Percentiles rank a stretch among this genome's conserved stretches.
phyloP scores from a whole-genome alignment of 2,888 invertebrate species.

The Yponomeuta sedellus region DNA sequence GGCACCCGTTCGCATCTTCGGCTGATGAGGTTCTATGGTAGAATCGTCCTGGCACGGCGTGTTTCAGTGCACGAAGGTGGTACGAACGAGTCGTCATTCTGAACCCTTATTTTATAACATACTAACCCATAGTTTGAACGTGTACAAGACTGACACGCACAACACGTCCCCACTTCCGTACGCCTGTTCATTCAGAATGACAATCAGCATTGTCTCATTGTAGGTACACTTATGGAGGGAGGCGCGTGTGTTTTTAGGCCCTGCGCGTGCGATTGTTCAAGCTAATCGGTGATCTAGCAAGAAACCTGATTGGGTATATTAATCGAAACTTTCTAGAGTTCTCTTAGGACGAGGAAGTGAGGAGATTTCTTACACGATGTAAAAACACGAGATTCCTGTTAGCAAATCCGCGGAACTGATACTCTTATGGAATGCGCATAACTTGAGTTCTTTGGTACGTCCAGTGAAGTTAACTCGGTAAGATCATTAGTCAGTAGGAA shows the following conservation, averaged over 20 bases:
- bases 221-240: constrained; percentile 21
- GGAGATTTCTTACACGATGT: background rate
- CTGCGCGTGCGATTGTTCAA: constrained; percentile 1
- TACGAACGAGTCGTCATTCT: background rate
- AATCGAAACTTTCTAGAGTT: background rate
- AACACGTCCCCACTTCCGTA: constrained; percentile 47
- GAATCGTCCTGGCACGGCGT: background rate
- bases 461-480: too few species aligned
- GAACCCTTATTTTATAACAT: background rate
- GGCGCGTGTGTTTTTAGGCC: constrained; percentile 24
- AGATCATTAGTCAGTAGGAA: too few species aligned
- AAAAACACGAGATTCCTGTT: background rate
- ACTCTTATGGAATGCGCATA: background rate
- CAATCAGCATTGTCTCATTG: constrained; percentile 61
- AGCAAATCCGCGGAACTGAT: background rate
- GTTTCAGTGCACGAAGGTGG: background rate
- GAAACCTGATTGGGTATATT: background rate
- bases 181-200: constrained; percentile 48
- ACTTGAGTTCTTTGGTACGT: too few species aligned
- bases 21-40: too few species aligned
- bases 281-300: background rate
- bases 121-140: background rate
- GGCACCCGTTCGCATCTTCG: too few species aligned
- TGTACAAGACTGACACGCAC: background rate
- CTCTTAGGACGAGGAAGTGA: background rate